Percentiles rank a stretch among this genome's conserved stretches.
These are phyloP conservation scores for Apoda limacodes DNA, from an alignment of 2,888 invertebrate genomes.

Conservation along the genomic window DNA sequence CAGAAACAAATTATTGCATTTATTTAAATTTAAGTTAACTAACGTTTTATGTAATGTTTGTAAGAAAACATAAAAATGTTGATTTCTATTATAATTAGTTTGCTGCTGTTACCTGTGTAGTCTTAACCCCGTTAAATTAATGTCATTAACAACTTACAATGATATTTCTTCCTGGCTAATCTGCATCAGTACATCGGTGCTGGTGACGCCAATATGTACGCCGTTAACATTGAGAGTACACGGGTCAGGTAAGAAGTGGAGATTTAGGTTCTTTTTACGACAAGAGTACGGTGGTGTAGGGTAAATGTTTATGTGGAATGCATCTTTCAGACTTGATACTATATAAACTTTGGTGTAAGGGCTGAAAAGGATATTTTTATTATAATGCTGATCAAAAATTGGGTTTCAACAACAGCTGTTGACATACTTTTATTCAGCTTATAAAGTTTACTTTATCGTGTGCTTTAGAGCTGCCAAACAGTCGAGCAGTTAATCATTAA, in stretches of 20 bases:
- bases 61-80: not conserved
- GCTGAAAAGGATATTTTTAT: constrained; percentile 39
- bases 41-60: too few species aligned
- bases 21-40: too few species aligned
- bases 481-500: too few species aligned
- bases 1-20: too few species aligned
- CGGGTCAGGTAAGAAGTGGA: constrained; percentile 84
- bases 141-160: too few species aligned
- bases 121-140: too few species aligned
- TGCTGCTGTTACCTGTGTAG: too few species aligned
- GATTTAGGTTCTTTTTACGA: constrained; percentile 68
- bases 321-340: constrained; percentile 82
- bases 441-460: too few species aligned
- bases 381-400: too few species aligned
- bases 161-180: constrained; percentile 83
- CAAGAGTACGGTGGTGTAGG: constrained; percentile 84
- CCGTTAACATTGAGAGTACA: constrained; percentile 82
- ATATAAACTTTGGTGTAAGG: constrained; percentile 78
- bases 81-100: not conserved
- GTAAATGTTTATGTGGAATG: constrained; percentile 82
- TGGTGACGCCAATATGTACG: constrained; percentile 81
- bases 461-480: too few species aligned
- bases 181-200: constrained; percentile 87
- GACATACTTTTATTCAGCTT: too few species aligned
- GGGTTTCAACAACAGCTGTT: too few species aligned